These are phyloP conservation scores for Peromyscus nudipes DNA, from an alignment of 2,797 vertebrate genomes.

Conservation along the genomic window DNA sequence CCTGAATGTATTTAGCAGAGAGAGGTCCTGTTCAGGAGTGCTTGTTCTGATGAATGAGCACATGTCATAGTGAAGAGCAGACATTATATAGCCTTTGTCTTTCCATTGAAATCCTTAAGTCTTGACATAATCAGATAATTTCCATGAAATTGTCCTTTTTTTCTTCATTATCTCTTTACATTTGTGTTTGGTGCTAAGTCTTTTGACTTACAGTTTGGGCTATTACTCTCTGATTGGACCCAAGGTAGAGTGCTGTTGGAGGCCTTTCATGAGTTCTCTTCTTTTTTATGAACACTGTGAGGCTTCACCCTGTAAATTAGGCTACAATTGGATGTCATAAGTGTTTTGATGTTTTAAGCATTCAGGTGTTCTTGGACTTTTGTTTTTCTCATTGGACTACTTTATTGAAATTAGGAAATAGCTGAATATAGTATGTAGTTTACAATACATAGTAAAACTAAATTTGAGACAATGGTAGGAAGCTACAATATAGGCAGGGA, in stretches of 20 bases:
- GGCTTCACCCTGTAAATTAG: neutral
- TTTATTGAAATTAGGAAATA: conserved; percentile 62
- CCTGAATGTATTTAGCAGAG: conserved; percentile 45
- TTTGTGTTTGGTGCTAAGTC: neutral
- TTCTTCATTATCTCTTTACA: neutral
- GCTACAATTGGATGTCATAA: neutral
- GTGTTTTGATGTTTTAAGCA: neutral
- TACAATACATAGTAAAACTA: neutral
- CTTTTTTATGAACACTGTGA: neutral
- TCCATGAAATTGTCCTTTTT: conserved; percentile 26
- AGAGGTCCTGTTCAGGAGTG: conserved; percentile 14
- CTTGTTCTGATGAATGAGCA: conserved; percentile 54
- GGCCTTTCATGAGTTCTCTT: conserved; percentile 16
- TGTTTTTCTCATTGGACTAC: conserved; percentile 18
- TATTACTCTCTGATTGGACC: neutral
- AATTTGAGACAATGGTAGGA: conserved; percentile 11
- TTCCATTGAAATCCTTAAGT: conserved; percentile 42
- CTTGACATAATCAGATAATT: conserved; percentile 49
- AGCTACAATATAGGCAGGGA: neutral
- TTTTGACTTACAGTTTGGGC: neutral
- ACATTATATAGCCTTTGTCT: conserved; percentile 14
- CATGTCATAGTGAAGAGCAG: neutral
- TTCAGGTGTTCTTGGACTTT: neutral
- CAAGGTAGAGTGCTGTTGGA: neutral
- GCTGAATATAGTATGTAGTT: neutral